Evolutionary conservation across 2,797 vertebrate species (phyloP).

Genomic region (Epinephelus malabaricus): DNA sequence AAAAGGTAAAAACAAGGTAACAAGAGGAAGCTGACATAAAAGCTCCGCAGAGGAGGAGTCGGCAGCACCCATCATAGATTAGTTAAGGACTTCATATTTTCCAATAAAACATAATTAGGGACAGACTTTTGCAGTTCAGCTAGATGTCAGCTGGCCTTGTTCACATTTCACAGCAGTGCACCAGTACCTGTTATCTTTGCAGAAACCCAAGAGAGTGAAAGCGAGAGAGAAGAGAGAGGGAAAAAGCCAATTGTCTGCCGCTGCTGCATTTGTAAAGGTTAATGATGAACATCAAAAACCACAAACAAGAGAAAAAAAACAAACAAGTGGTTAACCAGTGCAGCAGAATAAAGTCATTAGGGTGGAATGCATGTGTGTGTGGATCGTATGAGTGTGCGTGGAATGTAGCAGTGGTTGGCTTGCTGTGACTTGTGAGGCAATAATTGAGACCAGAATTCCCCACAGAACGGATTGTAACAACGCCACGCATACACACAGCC

Average conservation of each 20-base stretch:
- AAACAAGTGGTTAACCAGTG: slow-evolving; percentile 54
- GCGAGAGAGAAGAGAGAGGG: slow-evolving; percentile 5
- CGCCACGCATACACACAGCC: slow-evolving; percentile 60
- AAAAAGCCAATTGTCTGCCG: background rate
- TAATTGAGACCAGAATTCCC: slow-evolving; percentile 72
- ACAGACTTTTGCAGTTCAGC: slow-evolving; percentile 19
- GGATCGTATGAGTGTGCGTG: slow-evolving; percentile 10
- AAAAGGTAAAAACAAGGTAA: slow-evolving; percentile 9
- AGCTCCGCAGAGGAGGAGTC: background rate
- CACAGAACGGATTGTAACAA: slow-evolving; percentile 52
- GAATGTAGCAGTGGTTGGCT: slow-evolving; percentile 49
- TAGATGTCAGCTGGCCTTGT: slow-evolving; percentile 29
- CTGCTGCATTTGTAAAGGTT: slow-evolving; percentile 64
- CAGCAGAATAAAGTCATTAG: slow-evolving; percentile 52
- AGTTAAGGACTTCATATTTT: slow-evolving; percentile 37
- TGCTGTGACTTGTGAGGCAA: slow-evolving; percentile 58
- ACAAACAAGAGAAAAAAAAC: slow-evolving; percentile 38
- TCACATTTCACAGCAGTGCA: slow-evolving; percentile 27
- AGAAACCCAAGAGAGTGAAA: slow-evolving; percentile 16
- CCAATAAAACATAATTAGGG: slow-evolving; percentile 28
- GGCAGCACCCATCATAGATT: background rate
- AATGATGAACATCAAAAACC: slow-evolving; percentile 68
- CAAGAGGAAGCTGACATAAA: slow-evolving; percentile 12
- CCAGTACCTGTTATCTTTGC: slow-evolving; percentile 43
- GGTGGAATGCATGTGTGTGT: slow-evolving; percentile 38